Evolutionary conservation across 2,888 invertebrate genomes (phyloP), one percentile per base, ranked within the genome.

Genomic region (Hyppa rectilinea): DNA sequence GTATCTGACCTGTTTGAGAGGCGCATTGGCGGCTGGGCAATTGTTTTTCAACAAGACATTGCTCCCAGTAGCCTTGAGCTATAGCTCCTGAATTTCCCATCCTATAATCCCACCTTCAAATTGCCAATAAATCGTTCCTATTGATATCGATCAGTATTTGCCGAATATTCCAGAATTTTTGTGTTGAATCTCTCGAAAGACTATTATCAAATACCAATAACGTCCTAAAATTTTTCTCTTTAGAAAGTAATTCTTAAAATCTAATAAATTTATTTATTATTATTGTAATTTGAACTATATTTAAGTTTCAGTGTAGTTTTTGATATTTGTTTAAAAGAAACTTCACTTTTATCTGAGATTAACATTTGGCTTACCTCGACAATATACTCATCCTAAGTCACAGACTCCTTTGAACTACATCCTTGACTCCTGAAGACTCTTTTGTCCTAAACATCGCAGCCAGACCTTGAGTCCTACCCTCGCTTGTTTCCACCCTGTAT

Each of bases 41-140:
- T 95, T 83, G 96, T 95, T 89, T 96, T 95, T 95, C 95, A 94
- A 96, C 95, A 95, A 96, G 89, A 94, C 96, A 95, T 95, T 95
- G 95, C 6, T 84, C 86, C 90, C 85, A 75, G 95, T 95, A 95
- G 87, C 95, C 93, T 90, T 85, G 75, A 79, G 82, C 71, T 71
- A 63, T 7, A 29, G 66, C 62, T 81, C 83, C 73, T 71, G 70
- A 71, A 52, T 69, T 63, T 61, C 71, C 72, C 61, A 26, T 60
- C 61, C 52, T 47, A 14, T 6, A 12, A 12, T n/a, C 34, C 14
- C 12, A 43, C 31, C 17, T 23, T 23, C 2, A 29, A 52, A 31
- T 49, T 12, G 6, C 6, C 43, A 2, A 56, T 23, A 55, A 43
- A 59, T 55, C 34, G 6, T 26, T 69, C 68, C 65, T 50, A 47